Conservation (phyloP, 2,797 vertebrate species). For the Amniataba percoides region DNA sequence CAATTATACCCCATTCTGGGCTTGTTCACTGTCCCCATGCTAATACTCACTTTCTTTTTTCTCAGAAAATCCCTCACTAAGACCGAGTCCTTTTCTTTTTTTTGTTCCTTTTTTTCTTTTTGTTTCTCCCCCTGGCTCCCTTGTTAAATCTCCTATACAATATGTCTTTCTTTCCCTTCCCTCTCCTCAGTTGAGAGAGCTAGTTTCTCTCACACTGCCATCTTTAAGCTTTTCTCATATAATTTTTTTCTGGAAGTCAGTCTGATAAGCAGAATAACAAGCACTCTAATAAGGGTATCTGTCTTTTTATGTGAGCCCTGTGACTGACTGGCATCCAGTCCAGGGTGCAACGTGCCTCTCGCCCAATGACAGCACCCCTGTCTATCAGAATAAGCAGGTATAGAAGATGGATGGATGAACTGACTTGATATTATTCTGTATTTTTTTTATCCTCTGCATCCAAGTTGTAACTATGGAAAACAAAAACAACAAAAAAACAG, state of each 20-base stretch:
- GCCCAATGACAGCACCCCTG: no score
- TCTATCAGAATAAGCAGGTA: no score
- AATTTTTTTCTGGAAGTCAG: background rate
- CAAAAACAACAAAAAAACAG: background rate
- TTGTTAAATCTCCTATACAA: slow-evolving; percentile 3
- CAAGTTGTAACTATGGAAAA: no score
- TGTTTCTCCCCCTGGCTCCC: background rate
- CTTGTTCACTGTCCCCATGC: slow-evolving; percentile 21
- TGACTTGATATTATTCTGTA: slow-evolving; percentile 1
- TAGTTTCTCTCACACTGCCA: background rate
- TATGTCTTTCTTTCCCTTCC: background rate
- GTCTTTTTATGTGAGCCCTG: no score
- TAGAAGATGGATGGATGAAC: no score
- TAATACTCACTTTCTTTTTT: slow-evolving; percentile 2
- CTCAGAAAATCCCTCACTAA: background rate
- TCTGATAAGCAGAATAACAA: slow-evolving; percentile 10
- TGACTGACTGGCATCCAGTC: no score
- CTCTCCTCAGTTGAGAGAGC: background rate
- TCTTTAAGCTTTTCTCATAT: background rate
- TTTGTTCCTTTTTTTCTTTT: background rate
- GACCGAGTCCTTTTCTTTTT: background rate
- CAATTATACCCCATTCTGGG: slow-evolving; percentile 14
- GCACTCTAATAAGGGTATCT: slow-evolving; percentile 7
- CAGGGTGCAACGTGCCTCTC: no score
- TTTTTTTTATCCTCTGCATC: background rate